Percentiles rank a stretch among this genome's conserved stretches.
Conservation (phyloP, 1,140 invertebrate genomes). For the Grapholita molesta region DNA sequence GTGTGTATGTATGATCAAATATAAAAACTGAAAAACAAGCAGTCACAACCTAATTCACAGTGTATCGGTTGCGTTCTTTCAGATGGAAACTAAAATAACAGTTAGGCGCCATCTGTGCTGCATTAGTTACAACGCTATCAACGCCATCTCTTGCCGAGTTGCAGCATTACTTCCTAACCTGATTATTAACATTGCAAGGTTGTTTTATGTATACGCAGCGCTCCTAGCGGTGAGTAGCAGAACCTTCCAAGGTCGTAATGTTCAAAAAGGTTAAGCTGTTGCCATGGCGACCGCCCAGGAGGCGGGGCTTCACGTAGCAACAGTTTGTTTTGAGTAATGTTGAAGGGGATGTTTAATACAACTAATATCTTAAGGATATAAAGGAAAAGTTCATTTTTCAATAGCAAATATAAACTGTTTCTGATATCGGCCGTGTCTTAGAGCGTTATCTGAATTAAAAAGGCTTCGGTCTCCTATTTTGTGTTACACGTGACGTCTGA, state of each 20-base stretch:
- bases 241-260: not conserved
- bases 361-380: not conserved
- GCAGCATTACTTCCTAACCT: not conserved
- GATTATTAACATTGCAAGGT: not conserved
- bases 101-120: not conserved
- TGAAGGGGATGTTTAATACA: not conserved
- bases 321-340: conserved; percentile 1
- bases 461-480: no score
- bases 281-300: not conserved
- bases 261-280: not conserved
- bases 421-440: not conserved
- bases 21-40: no score
- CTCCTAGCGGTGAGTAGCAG: not conserved
- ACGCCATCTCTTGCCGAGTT: not conserved
- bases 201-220: not conserved
- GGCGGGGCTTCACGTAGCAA: not conserved
- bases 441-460: not conserved
- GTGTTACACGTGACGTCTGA: no score
- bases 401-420: not conserved
- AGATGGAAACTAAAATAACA: no score
- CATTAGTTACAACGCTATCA: not conserved
- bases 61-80: no score
- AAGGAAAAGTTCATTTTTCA: not conserved
- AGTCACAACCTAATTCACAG: no score
- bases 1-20: no score